Conservation (phyloP, 2,797 vertebrate species). For the Halcyon leucocephala region DNA sequence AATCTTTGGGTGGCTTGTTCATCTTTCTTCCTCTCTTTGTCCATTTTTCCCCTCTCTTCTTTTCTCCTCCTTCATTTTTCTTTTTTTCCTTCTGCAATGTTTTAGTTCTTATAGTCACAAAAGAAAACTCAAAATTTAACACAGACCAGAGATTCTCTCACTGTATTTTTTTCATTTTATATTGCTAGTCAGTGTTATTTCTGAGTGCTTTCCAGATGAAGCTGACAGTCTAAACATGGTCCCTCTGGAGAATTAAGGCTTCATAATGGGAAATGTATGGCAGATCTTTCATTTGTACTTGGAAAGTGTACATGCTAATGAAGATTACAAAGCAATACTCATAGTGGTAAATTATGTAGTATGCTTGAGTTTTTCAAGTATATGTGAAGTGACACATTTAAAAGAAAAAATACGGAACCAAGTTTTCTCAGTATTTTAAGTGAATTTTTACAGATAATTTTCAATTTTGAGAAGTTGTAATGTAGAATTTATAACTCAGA, state of each 20-base stretch:
- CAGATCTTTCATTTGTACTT: not conserved
- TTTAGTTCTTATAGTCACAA: not conserved
- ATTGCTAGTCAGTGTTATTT: not conserved
- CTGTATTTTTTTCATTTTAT: not conserved
- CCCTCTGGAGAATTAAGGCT: not conserved
- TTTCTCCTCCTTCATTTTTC: too few species aligned
- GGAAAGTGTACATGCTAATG: not conserved
- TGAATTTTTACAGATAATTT: not conserved
- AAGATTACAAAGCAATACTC: not conserved
- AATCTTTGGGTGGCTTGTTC: not conserved
- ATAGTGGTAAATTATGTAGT: not conserved
- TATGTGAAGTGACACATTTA: not conserved
- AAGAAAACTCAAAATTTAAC: not conserved
- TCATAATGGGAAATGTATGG: not conserved
- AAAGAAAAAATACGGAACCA: not conserved
- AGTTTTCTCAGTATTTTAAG: not conserved
- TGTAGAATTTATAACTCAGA: not conserved
- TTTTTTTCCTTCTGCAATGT: not conserved
- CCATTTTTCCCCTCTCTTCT: not conserved
- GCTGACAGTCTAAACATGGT: not conserved
- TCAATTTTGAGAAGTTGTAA: not conserved
- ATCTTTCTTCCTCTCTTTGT: not conserved
- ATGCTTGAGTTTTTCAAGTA: not conserved
- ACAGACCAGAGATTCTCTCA: not conserved
- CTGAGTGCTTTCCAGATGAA: not conserved